Evolutionary conservation across 2,113 vertebrate species (phyloP).

Genomic region (Sminthopsis crassicaudata): DNA sequence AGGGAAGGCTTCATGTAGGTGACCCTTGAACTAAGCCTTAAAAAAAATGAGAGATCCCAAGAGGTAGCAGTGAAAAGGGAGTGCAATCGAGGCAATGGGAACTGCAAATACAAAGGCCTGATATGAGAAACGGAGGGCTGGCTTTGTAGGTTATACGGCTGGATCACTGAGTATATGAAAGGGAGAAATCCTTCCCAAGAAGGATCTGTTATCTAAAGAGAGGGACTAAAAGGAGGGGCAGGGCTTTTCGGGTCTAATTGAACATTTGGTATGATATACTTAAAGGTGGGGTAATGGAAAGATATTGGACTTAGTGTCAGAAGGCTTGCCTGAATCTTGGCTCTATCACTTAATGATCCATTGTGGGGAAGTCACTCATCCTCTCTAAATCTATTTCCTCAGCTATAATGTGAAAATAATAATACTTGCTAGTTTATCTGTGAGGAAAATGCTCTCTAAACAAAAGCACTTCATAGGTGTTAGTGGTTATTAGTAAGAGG

Average conservation of each 20-base stretch:
- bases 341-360: not conserved
- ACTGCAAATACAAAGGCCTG: not conserved
- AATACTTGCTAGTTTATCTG: not conserved
- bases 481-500: not conserved
- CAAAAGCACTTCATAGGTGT: not conserved
- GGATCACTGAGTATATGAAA: not conserved
- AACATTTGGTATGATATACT: not conserved
- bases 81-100: not conserved
- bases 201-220: not conserved
- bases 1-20: not conserved
- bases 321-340: not conserved
- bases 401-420: not conserved
- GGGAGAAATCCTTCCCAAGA: not conserved
- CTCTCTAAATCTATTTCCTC: not conserved
- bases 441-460: not conserved
- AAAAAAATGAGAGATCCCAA: not conserved
- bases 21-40: not conserved
- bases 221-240: not conserved
- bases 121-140: not conserved
- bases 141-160: not conserved
- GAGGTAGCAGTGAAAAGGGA: not conserved
- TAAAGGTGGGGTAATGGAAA: not conserved
- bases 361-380: not conserved
- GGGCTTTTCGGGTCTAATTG: not conserved
- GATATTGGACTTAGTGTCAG: not conserved